A percentile compares a stretch with the other conserved stretches of the same genome.
Conservation (phyloP, 1,140 invertebrate species). For the Heliothis subflexa region DNA sequence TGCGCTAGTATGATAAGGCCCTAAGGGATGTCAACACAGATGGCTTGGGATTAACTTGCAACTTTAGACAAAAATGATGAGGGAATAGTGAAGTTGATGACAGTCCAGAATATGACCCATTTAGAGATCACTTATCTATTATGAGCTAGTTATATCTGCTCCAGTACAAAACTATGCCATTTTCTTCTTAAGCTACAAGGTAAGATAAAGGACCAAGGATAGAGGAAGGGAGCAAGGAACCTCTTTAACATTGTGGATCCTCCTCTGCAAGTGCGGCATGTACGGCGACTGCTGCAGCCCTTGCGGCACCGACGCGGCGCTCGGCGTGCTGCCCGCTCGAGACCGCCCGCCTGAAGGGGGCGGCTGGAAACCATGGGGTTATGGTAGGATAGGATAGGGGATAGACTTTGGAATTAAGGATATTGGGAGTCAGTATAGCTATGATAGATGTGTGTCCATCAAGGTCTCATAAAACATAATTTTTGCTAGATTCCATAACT, state of each 20-base stretch:
- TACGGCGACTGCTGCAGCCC: constrained; percentile 57
- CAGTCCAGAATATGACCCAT: no score
- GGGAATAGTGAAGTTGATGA: no score
- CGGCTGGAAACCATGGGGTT: constrained; percentile 51
- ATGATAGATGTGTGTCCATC: no score
- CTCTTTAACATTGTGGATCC: constrained; percentile 72
- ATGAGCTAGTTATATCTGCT: no score
- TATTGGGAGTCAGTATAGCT: neutral
- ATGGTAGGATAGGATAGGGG: constrained; percentile 18
- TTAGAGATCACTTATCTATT: no score
- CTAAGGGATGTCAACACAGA: no score
- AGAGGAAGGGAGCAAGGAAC: constrained; percentile 56
- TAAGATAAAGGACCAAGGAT: constrained; percentile 21
- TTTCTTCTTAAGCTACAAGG: neutral
- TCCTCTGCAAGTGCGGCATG: constrained; percentile 53
- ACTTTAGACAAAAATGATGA: no score
- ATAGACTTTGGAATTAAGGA: neutral
- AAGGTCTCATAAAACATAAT: no score
- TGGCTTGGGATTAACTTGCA: no score
- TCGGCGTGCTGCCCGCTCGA: constrained; percentile 71
- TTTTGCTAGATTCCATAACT: neutral
- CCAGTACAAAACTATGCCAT: no score
- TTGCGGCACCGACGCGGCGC: constrained; percentile 68
- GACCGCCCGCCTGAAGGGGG: constrained; percentile 68
- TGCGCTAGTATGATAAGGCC: no score